Base-by-base conservation (phyloP, 2,797 vertebrate genomes). In the Champsocephalus gunnari region DNA sequence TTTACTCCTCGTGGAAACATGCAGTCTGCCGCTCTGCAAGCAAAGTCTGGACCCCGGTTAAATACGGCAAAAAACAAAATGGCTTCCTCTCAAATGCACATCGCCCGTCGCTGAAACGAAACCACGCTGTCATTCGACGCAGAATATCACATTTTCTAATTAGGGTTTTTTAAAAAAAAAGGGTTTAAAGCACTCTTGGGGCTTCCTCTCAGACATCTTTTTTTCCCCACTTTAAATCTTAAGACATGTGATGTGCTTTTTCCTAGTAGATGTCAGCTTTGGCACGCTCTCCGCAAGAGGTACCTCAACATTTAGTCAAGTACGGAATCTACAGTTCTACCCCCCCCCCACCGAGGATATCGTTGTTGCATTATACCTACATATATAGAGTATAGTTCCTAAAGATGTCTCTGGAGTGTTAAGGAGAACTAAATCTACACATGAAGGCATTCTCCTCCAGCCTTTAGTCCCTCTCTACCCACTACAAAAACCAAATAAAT, bases 1-100 rank as follows among this genome's bases (percentile, higher is more conserved):
- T 34, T n/a, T 1, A 19, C 2, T 43, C 75, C 74, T 82, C 11
- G 43, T 75, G 82, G 90, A 87, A 94, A 95, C 96, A 96, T 97
- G 96, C 96, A 96, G 91, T 85, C 94, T 94, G 89, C 86, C 89
- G 89, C 94, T 92, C 88, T 90, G 95, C 92, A 90, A 92, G 95
- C 90, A 88, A 88, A 92, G 21, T 50, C 83, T 90, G 92, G 80
- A 91, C 87, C 80, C 76, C 85, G 89, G 79, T 71, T 77, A 83
- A 65, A 86, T 90, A 87, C 62, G 73, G 5, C 53, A 17, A 9
- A 32, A n/a, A 17, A 59, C 85, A 34, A 61, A 86, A 55, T 54
- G 10, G 34, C 56, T 19, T 60, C 11, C 65, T 65, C 80, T 80
- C 81, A 81, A 83, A 91, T 76, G 87, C 75, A 71, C 68, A 43